phyloP scores from a whole-genome alignment of 2,888 invertebrate species.

The Zeuzera pyrina region DNA sequence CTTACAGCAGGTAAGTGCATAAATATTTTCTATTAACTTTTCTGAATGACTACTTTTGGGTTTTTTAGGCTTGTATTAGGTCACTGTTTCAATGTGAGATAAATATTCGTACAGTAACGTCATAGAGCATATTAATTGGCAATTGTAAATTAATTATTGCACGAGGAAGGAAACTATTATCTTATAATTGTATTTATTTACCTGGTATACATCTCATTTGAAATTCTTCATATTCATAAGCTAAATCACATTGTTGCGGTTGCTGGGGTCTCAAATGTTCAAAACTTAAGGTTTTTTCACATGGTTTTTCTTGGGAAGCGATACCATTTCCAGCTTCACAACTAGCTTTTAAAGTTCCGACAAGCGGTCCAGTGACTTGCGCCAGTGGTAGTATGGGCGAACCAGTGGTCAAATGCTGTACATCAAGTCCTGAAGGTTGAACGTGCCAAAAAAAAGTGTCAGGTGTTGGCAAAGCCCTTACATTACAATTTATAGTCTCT shows the following conservation, averaged over 20 bases:
- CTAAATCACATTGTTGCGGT: conserved; percentile 55
- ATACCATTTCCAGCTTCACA: conserved; percentile 60
- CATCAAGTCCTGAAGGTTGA: conserved; percentile 43
- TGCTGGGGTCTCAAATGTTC: conserved; percentile 52
- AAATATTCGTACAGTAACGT: too few relatives aligned
- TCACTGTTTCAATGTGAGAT: too few relatives aligned
- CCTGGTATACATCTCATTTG: conserved; percentile 64
- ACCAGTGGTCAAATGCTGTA: conserved; percentile 55
- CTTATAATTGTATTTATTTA: too few relatives aligned
- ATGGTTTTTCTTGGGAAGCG: conserved; percentile 49
- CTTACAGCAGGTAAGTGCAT: too few relatives aligned
- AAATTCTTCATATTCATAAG: conserved; percentile 55
- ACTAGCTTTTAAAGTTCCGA: conserved; percentile 35
- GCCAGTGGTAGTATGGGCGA: conserved; percentile 44
- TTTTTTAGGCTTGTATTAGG: too few relatives aligned
- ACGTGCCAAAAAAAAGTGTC: conserved; percentile 63
- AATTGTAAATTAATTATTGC: too few relatives aligned
- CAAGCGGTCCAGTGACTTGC: conserved; percentile 52
- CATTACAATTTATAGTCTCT: conserved; percentile 50
- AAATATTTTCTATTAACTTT: too few relatives aligned
- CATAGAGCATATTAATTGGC: too few relatives aligned
- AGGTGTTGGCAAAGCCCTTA: conserved; percentile 44
- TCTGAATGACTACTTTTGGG: too few relatives aligned
- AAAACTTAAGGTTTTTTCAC: conserved; percentile 43
- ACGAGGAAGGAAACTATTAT: too few relatives aligned